Conservation (phyloP, 1,140 invertebrate species). For the Panulirus ornatus region DNA sequence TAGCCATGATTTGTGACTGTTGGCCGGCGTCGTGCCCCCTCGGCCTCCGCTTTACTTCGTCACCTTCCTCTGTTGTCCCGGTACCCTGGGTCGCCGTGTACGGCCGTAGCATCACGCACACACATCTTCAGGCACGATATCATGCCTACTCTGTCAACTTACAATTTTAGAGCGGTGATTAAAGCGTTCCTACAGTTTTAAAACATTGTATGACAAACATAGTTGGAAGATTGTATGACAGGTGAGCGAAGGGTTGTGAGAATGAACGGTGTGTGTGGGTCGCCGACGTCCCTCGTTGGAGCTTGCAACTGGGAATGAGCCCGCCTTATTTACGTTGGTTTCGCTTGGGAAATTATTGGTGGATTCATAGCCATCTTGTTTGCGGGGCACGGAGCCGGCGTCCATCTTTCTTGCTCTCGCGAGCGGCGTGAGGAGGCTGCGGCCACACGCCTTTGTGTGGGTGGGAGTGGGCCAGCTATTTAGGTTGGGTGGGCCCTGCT, state of each 20-base stretch:
- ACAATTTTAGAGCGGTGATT: background rate
- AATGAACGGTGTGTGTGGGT: conserved; percentile 26
- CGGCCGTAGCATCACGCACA: background rate
- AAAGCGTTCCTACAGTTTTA: too few relatives aligned
- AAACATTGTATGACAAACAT: too few relatives aligned
- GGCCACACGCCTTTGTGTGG: conserved; percentile 20
- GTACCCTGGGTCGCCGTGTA: background rate
- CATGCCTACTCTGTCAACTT: background rate
- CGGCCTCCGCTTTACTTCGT: conserved; percentile 20
- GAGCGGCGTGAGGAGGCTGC: conserved; percentile 5
- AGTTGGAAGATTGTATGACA: too few relatives aligned
- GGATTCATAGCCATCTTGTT: conserved; percentile 70
- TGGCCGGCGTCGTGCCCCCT: conserved; percentile 67
- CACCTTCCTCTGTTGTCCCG: background rate
- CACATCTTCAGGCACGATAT: background rate
- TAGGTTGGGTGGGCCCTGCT: background rate
- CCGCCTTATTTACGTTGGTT: conserved; percentile 72
- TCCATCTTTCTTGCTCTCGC: conserved; percentile 51
- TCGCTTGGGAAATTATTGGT: conserved; percentile 69
- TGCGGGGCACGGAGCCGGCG: conserved; percentile 63
- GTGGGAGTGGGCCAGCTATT: background rate
- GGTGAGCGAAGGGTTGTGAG: conserved; percentile 56
- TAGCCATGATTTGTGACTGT: conserved; percentile 75
- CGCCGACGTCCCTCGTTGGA: conserved; percentile 60
- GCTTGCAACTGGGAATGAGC: conserved; percentile 69